Evolutionary conservation across 1,140 invertebrate genomes (phyloP), one percentile per base, ranked within the genome.

Genomic region (Drosophila malerkotliana): DNA sequence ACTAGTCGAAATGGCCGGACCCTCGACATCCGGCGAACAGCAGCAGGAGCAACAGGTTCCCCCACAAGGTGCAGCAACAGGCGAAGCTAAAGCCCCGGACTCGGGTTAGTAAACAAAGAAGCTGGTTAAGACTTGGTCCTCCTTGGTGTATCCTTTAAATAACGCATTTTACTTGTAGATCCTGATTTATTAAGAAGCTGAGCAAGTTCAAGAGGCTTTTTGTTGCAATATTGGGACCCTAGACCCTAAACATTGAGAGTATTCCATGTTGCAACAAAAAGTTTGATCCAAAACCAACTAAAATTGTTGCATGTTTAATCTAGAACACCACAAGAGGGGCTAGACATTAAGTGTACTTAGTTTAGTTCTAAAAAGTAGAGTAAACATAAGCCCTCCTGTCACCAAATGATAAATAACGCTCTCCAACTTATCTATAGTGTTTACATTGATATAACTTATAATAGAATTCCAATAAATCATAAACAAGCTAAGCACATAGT

Each of bases 11-110:
- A 44, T 44, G 41, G 41, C 34, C 12, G 21, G 49, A 9, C 39
- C 52, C n/a, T 48, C 66, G 26, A 49, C 66, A 5, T 39, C 66
- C 5, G 51, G 18, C 18, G 64, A 24, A 9, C 60, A 69, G 0
- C 63, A 34, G 28, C 53, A 28, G 4, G 3, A 45, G 28, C 15
- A 55, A 14, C 18, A 15, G 1, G 28, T 52, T 12, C 26, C 28
- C 15, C 24, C 28, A 21, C 26, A 62, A 24, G 26, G 10, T 60
- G 32, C 18, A 10, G 8, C 52, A 41, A 30, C 15, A 62, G 34
- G 26, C 9, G 3, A 12, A 7, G 10, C 14, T 10, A 12, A 21
- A 44, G 7, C n/a, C 3, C 34, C 34, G 10, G 10, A 37, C 0
- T n/a, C 12, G 12, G 34, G 34, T 44, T 26, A 34, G 59, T 61